phyloP scores from a whole-genome alignment of 2,797 vertebrate species.

The Streptopelia turtur region DNA sequence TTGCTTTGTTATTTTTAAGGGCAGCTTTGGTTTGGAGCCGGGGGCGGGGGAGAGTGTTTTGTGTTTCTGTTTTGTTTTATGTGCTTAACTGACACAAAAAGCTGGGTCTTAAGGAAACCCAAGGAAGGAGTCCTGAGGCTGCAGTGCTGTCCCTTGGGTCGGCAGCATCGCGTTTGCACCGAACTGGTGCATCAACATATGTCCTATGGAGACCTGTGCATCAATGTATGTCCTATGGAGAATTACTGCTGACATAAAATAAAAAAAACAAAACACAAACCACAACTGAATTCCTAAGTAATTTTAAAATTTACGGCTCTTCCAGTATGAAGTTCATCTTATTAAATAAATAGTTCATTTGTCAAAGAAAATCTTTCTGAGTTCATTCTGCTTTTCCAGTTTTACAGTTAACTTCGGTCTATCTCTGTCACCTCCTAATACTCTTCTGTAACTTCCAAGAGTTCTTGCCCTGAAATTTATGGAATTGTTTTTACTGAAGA shows the following conservation, averaged over 20 bases:
- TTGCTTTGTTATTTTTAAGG: background rate
- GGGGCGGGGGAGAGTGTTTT: background rate
- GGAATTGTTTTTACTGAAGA: background rate
- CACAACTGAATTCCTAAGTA: background rate
- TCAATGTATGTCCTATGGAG: background rate
- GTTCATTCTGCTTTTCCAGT: background rate
- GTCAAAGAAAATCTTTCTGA: background rate
- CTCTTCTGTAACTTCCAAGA: background rate
- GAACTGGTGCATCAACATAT: background rate
- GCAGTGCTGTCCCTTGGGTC: background rate
- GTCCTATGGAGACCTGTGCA: background rate
- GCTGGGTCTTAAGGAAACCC: background rate
- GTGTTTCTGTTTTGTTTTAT: background rate
- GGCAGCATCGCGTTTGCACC: background rate
- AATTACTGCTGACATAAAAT: background rate
- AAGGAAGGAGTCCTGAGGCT: background rate
- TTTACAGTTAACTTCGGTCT: constrained; percentile 1
- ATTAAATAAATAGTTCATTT: background rate
- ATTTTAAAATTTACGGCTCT: background rate
- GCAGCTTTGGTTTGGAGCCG: background rate
- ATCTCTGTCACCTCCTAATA: constrained; percentile 14
- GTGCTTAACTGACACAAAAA: background rate
- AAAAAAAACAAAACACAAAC: background rate
- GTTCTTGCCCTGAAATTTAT: background rate
- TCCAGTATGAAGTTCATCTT: background rate